Evolutionary conservation across 2,888 invertebrate genomes (phyloP), one percentile per base, ranked within the genome.

Genomic region (Pilophorus perplexus): DNA sequence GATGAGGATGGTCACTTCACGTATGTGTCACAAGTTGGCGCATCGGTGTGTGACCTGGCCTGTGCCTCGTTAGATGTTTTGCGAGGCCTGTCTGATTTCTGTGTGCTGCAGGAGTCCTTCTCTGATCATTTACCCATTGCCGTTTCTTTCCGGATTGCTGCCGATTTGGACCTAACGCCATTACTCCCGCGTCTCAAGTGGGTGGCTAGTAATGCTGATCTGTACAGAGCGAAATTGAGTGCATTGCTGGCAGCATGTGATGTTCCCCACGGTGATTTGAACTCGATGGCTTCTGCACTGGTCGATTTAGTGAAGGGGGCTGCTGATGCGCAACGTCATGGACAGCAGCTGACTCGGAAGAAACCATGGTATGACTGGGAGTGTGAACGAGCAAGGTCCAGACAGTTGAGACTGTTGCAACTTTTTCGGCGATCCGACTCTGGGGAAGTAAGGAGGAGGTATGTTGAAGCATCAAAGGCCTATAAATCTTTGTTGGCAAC

Each of bases 91-190:
- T 8, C 33, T 8, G 65, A 65, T 52, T 65, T 65, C 20, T 6
- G 14, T 3, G 52, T 65, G 10, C 14, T 52, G 6, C 10, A 18
- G 16, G 14, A 65, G 28, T 14, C 12, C 14, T 40, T 54, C 10
- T 65, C 65, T 10, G 54, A 65, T 22, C 64, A 64, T 22, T n/a
- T 48, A 16, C 64, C 64, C 6, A 38, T n/a, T n/a, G n/a, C n/a
- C n/a, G n/a, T 46, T 12, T 20, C 46, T 1, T 16, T 62, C 25
- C 3, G 4, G 6, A 2, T 5, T 5, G 23, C 6, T 22, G n/a
- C 4, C 3, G 4, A 5, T 3, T 14, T 23, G 50, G 2, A 22
- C 23, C 8, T 14, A 23, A 5, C 16, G 3, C 44, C 25, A 2
- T 10, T 46, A 8, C 27, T 60, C 4, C 60, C 60, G 1, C 60